Base-by-base conservation (phyloP, 2,888 invertebrate genomes). In the Synanthedon vespiformis region DNA sequence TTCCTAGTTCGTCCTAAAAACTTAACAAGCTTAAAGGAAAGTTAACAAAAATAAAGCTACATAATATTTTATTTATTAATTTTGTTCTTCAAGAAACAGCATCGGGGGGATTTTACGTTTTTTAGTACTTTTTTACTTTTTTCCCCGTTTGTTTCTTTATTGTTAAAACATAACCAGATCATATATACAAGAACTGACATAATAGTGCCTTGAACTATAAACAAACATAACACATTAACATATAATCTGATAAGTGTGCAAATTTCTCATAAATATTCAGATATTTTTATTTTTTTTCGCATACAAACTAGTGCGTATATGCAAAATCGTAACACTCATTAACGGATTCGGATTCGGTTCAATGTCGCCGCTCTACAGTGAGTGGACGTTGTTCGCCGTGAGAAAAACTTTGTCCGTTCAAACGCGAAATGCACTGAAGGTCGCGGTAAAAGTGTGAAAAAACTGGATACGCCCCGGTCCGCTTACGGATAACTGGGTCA, bases 361-460 rank as follows among this genome's bases (percentile, higher is more conserved):
- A 73, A 70, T 70, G 71, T 65, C 68, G 52, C 54, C 11, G 14
- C 44, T 34, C 34, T 13, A 16, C 48, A 51, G 49, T 52, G 51
- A 51, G 50, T 52, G 53, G 55, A 54, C 60, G 65, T 61, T 58
- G 63, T 54, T 64, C 40, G 55, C 67, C 70, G 73, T 74, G 72
- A 72, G 72, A 74, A 70, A 60, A 62, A 62, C 54, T 55, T 57
- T 58, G 53, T 48, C 57, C 55, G 57, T 59, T 63, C 56, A 57
- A 54, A 58, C 53, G 40, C 54, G 18, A 48, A 48, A 18, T 48
- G 58, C 51, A 55, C 58, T 57, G 64, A 73, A 77, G 77, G 78
- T 74, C 74, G 67, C 59, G 63, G 77, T 75, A 77, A 77, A 77
- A 79, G 78, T 77, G 70, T 72, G 70, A 34, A 34, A 71, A 78